A percentile compares a stretch with the other conserved stretches of the same genome.
phyloP scores from a whole-genome alignment of 2,888 invertebrate species.

The Ypsolopha scabrella region DNA sequence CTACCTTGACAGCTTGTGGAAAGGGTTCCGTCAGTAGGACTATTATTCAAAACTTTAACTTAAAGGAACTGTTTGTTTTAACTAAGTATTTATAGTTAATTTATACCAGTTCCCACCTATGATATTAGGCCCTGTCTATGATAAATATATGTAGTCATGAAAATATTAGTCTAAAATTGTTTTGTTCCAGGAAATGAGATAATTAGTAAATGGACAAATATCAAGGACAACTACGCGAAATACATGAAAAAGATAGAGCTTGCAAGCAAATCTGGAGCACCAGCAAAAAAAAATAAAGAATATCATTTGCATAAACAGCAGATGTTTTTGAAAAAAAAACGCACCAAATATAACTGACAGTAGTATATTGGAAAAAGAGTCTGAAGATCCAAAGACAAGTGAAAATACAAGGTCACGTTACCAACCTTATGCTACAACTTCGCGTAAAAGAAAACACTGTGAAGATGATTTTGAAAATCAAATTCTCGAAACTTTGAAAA shows the following conservation, averaged over 20 bases:
- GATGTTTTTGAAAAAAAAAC: neutral
- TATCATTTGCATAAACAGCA: neutral
- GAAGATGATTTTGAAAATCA: no score
- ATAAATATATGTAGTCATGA: no score
- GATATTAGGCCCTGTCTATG: no score
- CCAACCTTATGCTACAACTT: neutral
- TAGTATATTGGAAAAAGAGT: neutral
- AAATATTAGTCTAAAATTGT: constrained; percentile 9
- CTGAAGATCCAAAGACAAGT: neutral
- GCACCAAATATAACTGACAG: neutral
- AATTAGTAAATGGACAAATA: constrained; percentile 11
- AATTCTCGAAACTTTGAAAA: no score
- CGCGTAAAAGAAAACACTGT: neutral
- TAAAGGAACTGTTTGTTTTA: no score
- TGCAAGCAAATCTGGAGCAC: constrained; percentile 2
- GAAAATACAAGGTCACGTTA: neutral
- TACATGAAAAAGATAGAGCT: constrained; percentile 1
- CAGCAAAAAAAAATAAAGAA: neutral
- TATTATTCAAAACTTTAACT: no score
- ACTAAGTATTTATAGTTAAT: no score
- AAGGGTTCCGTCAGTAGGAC: no score
- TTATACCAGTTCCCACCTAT: no score
- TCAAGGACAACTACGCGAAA: constrained; percentile 1
- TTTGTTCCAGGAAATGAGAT: constrained; percentile 8
- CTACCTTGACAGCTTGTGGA: no score